These are phyloP conservation scores for Salvelinus sp. DNA, from an alignment of 2,113 vertebrate genomes.

Conservation along the genomic window DNA sequence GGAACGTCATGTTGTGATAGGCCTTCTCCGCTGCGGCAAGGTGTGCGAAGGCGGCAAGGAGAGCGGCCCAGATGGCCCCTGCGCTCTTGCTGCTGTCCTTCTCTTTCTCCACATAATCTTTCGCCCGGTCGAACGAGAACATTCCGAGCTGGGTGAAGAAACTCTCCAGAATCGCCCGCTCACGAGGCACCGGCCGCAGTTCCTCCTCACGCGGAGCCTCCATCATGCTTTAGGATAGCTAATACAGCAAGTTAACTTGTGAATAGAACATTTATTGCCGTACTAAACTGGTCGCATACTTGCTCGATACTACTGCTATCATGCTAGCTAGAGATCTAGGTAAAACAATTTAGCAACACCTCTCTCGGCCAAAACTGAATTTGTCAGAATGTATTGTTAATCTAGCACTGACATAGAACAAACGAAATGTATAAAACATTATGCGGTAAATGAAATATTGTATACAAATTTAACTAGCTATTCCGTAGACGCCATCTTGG, in stretches of 20 bases:
- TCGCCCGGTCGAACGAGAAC: slow-evolving; percentile 95
- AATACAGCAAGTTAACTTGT: no score
- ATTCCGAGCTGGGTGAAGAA: slow-evolving; percentile 95
- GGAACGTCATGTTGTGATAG: slow-evolving; percentile 95
- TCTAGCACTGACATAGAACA: no score
- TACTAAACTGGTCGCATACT: no score
- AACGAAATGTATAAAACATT: no score
- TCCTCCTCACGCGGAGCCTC: slow-evolving; percentile 62
- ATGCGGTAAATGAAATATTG: background rate
- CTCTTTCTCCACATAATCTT: slow-evolving; percentile 97
- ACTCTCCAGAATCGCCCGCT: slow-evolving; percentile 92
- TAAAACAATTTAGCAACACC: no score
- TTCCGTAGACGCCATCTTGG: no score
- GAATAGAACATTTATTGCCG: background rate
- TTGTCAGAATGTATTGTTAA: no score
- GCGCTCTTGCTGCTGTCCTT: slow-evolving; percentile 86
- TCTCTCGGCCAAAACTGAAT: no score
- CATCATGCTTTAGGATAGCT: slow-evolving; percentile 22
- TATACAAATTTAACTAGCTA: background rate
- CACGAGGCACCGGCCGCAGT: slow-evolving; percentile 85
- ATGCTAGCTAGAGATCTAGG: no score
- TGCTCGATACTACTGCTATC: no score
- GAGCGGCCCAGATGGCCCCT: slow-evolving; percentile 85
- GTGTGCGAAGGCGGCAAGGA: slow-evolving; percentile 90
- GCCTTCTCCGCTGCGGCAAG: slow-evolving; percentile 95